Conservation (phyloP, 1,140 invertebrate species). For the Ruditapes philippinarum region DNA sequence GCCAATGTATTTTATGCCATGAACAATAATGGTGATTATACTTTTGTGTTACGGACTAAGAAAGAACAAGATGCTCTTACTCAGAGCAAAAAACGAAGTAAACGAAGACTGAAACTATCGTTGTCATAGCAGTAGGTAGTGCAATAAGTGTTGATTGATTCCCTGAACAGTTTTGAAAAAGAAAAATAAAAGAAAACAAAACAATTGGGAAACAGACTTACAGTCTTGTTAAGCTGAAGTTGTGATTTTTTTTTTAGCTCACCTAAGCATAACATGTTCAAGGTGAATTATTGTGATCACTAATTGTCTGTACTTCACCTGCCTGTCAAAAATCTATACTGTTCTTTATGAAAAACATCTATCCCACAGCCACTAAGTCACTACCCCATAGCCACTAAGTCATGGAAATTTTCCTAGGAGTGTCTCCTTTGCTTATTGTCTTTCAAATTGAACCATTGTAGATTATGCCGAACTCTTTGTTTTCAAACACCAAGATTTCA, state of each 20-base stretch:
- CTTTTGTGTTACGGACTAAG: constrained; percentile 91
- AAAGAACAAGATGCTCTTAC: constrained; percentile 72
- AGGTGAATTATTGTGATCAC: no score
- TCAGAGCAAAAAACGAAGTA: constrained; percentile 70
- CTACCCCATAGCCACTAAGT: no score
- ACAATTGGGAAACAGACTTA: neutral
- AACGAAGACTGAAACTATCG: constrained; percentile 68
- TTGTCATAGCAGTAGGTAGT: constrained; percentile 38
- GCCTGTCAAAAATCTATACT: no score
- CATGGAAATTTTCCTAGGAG: no score
- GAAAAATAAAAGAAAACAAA: neutral
- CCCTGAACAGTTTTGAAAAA: neutral
- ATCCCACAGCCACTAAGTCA: no score
- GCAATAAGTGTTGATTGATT: neutral
- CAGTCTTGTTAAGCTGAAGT: neutral
- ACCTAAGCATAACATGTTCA: no score
- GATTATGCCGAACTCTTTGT: no score
- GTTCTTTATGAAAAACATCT: no score
- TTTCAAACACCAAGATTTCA: no score
- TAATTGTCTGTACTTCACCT: no score
- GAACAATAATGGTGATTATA: constrained; percentile 96
- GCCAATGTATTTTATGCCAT: constrained; percentile 99
- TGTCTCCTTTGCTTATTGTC: no score
- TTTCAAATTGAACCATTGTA: no score
- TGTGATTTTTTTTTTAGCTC: neutral